phyloP scores from a whole-genome alignment of 2,797 vertebrate genomes.

The Scomberomorus guttatus region DNA sequence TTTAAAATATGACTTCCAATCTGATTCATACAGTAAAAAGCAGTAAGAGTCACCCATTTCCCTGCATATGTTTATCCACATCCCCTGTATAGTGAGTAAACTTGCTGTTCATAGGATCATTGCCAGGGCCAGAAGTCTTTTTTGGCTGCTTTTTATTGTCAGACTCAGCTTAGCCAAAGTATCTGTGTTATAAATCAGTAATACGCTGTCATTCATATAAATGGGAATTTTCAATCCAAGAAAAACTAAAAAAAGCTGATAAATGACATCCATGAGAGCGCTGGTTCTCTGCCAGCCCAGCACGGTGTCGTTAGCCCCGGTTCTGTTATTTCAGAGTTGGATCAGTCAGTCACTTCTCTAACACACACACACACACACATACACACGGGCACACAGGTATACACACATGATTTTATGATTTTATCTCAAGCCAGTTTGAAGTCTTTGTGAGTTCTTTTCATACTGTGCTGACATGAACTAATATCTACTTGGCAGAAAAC shows the following conservation, averaged over 20 bases:
- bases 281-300: conserved; percentile 24
- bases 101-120: conserved; percentile 16
- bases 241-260: conserved; percentile 53
- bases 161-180: conserved; percentile 28
- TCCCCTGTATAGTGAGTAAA: conserved; percentile 37
- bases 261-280: conserved; percentile 33
- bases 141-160: conserved; percentile 1
- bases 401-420: background rate
- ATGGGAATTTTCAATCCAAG: conserved; percentile 44
- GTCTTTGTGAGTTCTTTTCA: background rate
- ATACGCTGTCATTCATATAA: conserved; percentile 43
- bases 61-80: conserved; percentile 37
- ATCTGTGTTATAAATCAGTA: conserved; percentile 56
- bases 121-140: conserved; percentile 19
- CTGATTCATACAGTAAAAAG: conserved; percentile 29
- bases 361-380: background rate
- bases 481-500: background rate
- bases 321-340: conserved; percentile 39
- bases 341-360: background rate
- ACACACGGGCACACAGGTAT: no score
- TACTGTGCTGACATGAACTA: background rate
- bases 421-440: background rate
- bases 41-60: conserved; percentile 35
- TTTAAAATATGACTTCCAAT: conserved; percentile 43
- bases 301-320: conserved; percentile 7